phyloP scores from a whole-genome alignment of 2,888 invertebrate genomes.

The Lymantria dispar region DNA sequence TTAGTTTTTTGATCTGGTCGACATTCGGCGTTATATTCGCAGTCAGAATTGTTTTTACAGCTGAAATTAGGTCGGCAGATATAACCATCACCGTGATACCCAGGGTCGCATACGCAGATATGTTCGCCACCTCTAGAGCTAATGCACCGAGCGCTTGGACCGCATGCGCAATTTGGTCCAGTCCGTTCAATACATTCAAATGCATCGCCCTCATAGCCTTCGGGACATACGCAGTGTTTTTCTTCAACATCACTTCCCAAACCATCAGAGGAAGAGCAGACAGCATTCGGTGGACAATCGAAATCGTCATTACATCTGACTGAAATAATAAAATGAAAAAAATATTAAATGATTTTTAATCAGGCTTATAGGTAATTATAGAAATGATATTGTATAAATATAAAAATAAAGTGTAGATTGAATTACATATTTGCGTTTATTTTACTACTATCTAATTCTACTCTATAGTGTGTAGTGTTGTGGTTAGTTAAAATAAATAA shows the following conservation, averaged over 20 bases:
- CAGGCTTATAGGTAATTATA: neutral
- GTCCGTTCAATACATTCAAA: constrained; percentile 84
- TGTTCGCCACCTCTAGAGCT: constrained; percentile 86
- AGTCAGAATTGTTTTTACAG: constrained; percentile 85
- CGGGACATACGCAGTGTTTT: constrained; percentile 87
- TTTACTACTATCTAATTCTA: too few species aligned
- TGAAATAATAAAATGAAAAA: constrained; percentile 54
- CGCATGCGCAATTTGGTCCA: constrained; percentile 82
- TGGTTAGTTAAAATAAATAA: too few species aligned
- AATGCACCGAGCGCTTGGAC: constrained; percentile 88
- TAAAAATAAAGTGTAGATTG: too few species aligned
- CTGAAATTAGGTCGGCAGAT: constrained; percentile 86
- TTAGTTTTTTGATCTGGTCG: constrained; percentile 80
- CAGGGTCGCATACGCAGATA: constrained; percentile 90
- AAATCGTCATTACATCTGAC: constrained; percentile 88
- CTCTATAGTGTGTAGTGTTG: too few species aligned
- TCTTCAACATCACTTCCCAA: constrained; percentile 42
- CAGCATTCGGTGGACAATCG: constrained; percentile 92
- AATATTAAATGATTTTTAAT: neutral
- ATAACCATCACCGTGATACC: constrained; percentile 92
- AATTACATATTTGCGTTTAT: too few species aligned
- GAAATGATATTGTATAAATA: neutral
- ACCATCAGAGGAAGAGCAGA: constrained; percentile 84
- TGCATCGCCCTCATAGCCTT: constrained; percentile 94
- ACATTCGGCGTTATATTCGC: constrained; percentile 88